Evolutionary conservation across 2,113 vertebrate species (phyloP), one percentile per base, ranked within the genome.

Genomic region (Stercorarius parasiticus): DNA sequence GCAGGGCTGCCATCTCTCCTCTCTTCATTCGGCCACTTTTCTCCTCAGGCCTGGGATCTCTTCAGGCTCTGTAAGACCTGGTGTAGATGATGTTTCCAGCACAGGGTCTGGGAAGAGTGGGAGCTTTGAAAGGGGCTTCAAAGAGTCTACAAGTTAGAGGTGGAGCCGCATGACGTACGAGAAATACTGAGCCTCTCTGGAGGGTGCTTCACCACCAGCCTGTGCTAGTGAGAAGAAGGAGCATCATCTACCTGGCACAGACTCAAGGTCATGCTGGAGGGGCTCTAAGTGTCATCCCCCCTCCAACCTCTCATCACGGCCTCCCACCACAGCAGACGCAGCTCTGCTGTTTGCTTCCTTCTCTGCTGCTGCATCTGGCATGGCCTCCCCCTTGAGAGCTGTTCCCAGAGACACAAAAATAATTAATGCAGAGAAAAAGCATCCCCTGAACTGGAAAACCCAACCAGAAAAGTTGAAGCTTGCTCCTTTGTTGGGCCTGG

Each of bases 291-390:
- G 47, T 77, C 64, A 40, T 45, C 18, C 5, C 23, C 18, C 2
- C 30, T 30, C 19, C 2, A 1, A 14, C 25, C 16, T 82, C 82
- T 56, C 69, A 47, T 20, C 53, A 56, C 12, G 81, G 20, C 27
- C 14, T 81, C 50, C 19, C 47, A 58, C 45, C 9, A 32, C 27
- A 38, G 30, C 43, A 55, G 50, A 49, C 2, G 0, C 1, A 1
- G 30, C 10, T 67, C 66, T 73, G 40, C 30, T 73, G 9, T 45
- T 17, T 79, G 29, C 27, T 69, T 62, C 22, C 55, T 70, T 88
- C 4, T 0, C 34, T 52, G 26, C 0, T 1, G 11, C 43, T 64
- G 12, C 40, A 42, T 9, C 53, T 67, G 72, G 18, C 22, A 70
- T 66, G 50, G 13, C 6, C 1, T 50, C 2, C 3, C 17, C 8